Evolutionary conservation across 2,113 vertebrate genomes (phyloP).

Genomic region (Megaceryle maxima): DNA sequence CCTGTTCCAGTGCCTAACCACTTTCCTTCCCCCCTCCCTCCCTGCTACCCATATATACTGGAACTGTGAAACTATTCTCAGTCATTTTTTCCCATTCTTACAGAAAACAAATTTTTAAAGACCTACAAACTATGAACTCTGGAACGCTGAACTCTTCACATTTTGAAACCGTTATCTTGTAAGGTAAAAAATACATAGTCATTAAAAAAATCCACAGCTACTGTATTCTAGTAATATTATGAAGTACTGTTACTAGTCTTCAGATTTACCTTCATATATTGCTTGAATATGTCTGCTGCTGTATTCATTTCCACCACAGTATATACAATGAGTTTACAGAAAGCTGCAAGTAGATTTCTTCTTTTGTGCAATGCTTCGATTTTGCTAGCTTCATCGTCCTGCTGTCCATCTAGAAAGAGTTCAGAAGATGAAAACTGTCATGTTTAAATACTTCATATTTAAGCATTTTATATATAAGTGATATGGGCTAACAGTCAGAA

Average conservation of each 20-base stretch:
- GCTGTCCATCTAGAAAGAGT: slow-evolving; percentile 87
- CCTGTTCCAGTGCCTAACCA: too few relatives aligned
- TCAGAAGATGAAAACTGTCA: background rate
- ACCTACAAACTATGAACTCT: background rate
- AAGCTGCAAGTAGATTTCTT: slow-evolving; percentile 96
- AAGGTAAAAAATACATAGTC: background rate
- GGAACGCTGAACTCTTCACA: background rate
- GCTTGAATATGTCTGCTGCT: slow-evolving; percentile 98
- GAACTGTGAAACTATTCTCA: background rate
- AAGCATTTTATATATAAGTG: background rate
- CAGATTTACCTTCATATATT: slow-evolving; percentile 94
- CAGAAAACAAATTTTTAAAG: background rate
- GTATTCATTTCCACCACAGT: slow-evolving; percentile 98
- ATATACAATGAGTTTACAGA: slow-evolving; percentile 98
- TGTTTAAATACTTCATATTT: background rate
- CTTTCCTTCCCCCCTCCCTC: background rate
- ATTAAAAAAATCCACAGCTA: background rate
- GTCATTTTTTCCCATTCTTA: background rate
- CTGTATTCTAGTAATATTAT: background rate
- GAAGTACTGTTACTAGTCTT: background rate
- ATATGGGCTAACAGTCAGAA: background rate
- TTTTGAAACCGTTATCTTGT: background rate
- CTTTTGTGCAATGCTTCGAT: slow-evolving; percentile 99
- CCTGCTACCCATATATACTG: background rate
- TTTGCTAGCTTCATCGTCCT: slow-evolving; percentile 97